Evolutionary conservation across 2,113 vertebrate species (phyloP).

Genomic region (Antechinus stuartii): DNA sequence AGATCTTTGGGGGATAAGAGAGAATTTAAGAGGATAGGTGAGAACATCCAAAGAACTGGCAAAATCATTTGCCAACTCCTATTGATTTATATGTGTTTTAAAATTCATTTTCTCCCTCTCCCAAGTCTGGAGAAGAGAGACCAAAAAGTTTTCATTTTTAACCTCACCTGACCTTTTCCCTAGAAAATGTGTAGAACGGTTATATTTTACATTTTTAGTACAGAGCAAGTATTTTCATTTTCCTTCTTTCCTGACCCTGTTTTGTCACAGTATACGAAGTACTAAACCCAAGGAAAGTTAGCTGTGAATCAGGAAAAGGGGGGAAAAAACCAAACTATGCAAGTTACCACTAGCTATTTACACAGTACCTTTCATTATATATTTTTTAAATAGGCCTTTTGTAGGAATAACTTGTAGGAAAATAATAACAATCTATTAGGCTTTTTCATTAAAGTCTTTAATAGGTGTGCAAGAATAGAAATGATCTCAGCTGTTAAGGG

Average conservation of each 20-base stretch:
- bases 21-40: neutral
- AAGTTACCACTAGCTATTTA: neutral
- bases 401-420: constrained; percentile 8
- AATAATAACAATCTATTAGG: constrained; percentile 59
- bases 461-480: constrained; percentile 84
- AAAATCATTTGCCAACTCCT: neutral
- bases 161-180: neutral
- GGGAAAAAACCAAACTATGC: neutral
- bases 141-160: neutral
- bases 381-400: neutral
- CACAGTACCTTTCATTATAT: neutral
- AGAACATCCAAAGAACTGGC: neutral
- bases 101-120: neutral
- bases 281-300: neutral
- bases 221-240: neutral
- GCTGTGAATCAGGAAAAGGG: neutral
- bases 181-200: neutral
- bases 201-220: neutral
- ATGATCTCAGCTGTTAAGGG: constrained; percentile 80
- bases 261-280: neutral
- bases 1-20: neutral
- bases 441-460: constrained; percentile 83
- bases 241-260: neutral
- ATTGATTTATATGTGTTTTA: neutral
- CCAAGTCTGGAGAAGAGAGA: neutral